Base-by-base conservation (phyloP, 2,888 invertebrate genomes). In the Watsonalla cultraria region DNA sequence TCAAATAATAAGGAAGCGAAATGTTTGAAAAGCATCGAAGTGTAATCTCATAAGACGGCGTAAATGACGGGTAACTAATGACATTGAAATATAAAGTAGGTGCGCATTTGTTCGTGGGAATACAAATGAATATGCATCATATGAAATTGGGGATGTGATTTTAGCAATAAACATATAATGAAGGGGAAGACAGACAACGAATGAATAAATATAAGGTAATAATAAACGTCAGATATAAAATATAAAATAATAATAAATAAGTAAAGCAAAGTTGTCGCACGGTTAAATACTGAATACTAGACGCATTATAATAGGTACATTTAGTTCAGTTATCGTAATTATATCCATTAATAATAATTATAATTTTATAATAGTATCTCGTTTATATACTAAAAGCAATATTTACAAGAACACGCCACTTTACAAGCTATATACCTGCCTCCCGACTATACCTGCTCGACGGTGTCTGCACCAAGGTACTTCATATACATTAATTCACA, bases 401-500 rank as follows among this genome's bases (percentile, higher is more conserved):
- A 89, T 88, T 81, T 89, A 89, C 88, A 88, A 76, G 74, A 79
- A 80, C 84, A 79, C 78, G 76, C 78, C 82, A 74, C 80, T 74
- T 78, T 75, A 74, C 83, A 80, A 80, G 79, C 82, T 83, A 82
- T 62, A 74, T 69, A 80, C 83, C 82, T 83, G 80, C 86, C 80
- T 80, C 72, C 80, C 81, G 72, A 74, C 72, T 54, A 52, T 54
- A 70, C 74, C 55, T 59, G 45, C 64, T 61, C 68, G 61, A 60
- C 59, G 60, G 15, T 9, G 49, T 47, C 45, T 37, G 42, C 42
- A 42, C 5, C 0, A 11, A 42, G 9, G 8, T 11, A 11, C 42
- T 24, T 24, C 4, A 24, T 24, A 24, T 24, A 24, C 24, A 24
- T 4, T 24, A 24, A 24, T 24, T 1, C 24, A 24, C 24, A 24